A percentile compares a stretch with the other conserved stretches of the same genome.
phyloP scores from a whole-genome alignment of 2,797 vertebrate species.

The Cuniculus paca region DNA sequence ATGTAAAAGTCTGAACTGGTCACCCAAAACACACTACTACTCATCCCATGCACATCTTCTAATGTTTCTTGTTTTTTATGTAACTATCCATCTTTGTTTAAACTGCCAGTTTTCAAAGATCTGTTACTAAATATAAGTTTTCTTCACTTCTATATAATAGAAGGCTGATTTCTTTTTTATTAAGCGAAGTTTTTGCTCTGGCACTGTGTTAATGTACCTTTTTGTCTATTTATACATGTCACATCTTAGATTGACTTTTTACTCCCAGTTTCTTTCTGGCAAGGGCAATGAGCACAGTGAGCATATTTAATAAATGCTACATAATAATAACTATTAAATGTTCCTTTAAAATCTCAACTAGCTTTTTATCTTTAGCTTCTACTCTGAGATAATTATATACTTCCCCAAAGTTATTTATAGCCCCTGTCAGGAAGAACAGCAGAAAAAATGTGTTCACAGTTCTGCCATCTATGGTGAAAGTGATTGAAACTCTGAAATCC shows the following conservation, averaged over 20 bases:
- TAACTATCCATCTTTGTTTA: slow-evolving; percentile 13
- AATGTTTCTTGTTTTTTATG: background rate
- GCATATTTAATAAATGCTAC: slow-evolving; percentile 81
- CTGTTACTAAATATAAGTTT: slow-evolving; percentile 50
- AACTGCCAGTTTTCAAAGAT: slow-evolving; percentile 40
- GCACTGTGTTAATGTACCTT: slow-evolving; percentile 27
- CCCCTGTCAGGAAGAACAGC: slow-evolving; percentile 72
- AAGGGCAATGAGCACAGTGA: slow-evolving; percentile 73
- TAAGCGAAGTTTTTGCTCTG: slow-evolving; percentile 31
- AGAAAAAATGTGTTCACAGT: slow-evolving; percentile 69
- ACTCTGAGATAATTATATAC: slow-evolving; percentile 83
- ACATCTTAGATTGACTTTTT: slow-evolving; percentile 66
- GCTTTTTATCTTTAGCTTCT: slow-evolving; percentile 80
- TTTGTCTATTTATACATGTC: slow-evolving; percentile 68
- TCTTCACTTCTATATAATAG: slow-evolving; percentile 25
- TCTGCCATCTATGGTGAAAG: slow-evolving; percentile 71
- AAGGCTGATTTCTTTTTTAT: slow-evolving; percentile 8
- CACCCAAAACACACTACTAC: background rate
- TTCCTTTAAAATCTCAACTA: slow-evolving; percentile 78
- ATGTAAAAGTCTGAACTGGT: slow-evolving; percentile 6
- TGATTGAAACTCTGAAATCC: slow-evolving; percentile 69
- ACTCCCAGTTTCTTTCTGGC: slow-evolving; percentile 69
- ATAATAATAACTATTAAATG: slow-evolving; percentile 81
- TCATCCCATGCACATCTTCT: background rate
- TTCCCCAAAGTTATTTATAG: slow-evolving; percentile 79